Base-by-base conservation (phyloP, 1,140 invertebrate species). In the Formica exsecta region DNA sequence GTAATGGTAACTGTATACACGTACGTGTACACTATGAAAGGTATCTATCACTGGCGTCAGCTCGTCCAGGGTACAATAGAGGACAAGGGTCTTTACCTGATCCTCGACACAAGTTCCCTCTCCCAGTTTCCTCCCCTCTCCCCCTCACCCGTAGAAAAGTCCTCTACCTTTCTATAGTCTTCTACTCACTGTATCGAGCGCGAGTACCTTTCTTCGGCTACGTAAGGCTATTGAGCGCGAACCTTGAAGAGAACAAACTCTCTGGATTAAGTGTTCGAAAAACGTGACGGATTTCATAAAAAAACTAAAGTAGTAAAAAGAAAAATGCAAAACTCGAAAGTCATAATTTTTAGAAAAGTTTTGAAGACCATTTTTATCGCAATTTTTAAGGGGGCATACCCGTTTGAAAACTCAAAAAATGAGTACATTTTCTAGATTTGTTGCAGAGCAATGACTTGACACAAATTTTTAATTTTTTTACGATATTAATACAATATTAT, bases 11-110 rank as follows among this genome's bases (percentile, higher is more conserved):
- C 6, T 32, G 7, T 22, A 9, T n/a, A 13, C 8, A 32, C 0
- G 5, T 19, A 16, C 7, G 57, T 13, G 16, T 74, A 8, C 66
- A 71, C 88, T 71, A 86, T 68, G 77, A 89, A 87, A 91, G 83
- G 85, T 92, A 92, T 89, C 92, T 93, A 93, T 93, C 92, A 92
- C 81, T 89, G 77, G 85, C 92, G 92, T 93, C 92, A 93, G 92
- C 92, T 93, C 85, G 73, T 91, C 75, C 90, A 70, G 57, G 85
- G 85, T 62, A 91, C 93, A 93, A 93, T 93, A 83, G 90, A 92
- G 89, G 87, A 91, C 90, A 92, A 92, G 91, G 86, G 93, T 87
- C 90, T 90, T 89, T 93, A 87, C 93, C 91, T 92, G 91, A 87
- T 89, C 89, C 92, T 93, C 92, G 91, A 93, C 79, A 74, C 76